Percentiles rank a stretch among this genome's conserved stretches.
phyloP scores from a whole-genome alignment of 1,140 invertebrate genomes.

The Neelides sp. region DNA sequence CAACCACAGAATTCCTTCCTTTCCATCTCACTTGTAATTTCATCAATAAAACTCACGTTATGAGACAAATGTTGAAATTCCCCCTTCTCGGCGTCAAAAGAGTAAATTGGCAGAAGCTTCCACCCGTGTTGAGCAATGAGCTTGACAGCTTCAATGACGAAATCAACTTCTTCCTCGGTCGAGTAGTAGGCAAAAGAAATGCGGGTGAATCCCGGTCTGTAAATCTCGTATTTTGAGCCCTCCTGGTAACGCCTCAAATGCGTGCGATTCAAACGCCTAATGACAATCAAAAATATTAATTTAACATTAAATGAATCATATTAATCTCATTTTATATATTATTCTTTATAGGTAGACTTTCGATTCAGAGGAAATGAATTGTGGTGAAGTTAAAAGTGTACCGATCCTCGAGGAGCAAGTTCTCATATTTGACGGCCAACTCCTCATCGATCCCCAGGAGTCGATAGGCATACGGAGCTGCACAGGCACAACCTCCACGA shows the following conservation, averaged over 20 bases:
- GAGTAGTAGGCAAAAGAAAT: conserved; percentile 78
- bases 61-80: conserved; percentile 79
- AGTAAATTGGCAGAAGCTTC: conserved; percentile 77
- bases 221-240: conserved; percentile 54
- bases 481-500: conserved; percentile 69
- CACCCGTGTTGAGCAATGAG: conserved; percentile 74
- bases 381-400: too few species aligned
- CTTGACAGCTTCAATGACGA: conserved; percentile 68
- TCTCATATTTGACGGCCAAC: conserved; percentile 61
- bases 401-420: conserved; percentile 58
- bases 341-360: background rate
- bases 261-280: conserved; percentile 44
- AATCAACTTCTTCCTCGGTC: conserved; percentile 61
- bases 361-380: background rate
- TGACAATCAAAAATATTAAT: conserved; percentile 26
- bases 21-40: too few species aligned
- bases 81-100: conserved; percentile 69
- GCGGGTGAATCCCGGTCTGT: conserved; percentile 73
- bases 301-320: conserved; percentile 3
- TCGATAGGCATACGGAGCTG: conserved; percentile 71
- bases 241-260: conserved; percentile 47
- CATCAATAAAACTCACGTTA: conserved; percentile 39
- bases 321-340: background rate
- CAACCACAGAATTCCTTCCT: too few species aligned
- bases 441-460: conserved; percentile 67